Base-by-base conservation (phyloP, 2,797 vertebrate genomes). In the Enteromius unitaeniatus region DNA sequence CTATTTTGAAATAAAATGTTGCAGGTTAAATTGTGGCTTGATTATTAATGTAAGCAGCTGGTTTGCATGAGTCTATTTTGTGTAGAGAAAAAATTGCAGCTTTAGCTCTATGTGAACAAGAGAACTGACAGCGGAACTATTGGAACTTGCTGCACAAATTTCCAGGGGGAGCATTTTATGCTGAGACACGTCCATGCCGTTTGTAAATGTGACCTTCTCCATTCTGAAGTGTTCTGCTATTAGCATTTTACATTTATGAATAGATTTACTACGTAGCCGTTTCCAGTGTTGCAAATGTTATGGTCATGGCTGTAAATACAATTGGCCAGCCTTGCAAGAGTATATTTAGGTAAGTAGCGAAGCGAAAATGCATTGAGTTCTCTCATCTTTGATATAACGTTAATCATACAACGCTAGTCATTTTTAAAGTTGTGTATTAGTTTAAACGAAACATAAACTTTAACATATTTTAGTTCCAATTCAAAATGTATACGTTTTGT, bases 311-410 rank as follows among this genome's bases (percentile, higher is more conserved):
- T 81, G 49, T 89, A 28, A 55, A 60, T 58, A 89, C 73, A 75
- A 40, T 88, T 4, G 83, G 74, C 17, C 28, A 67, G 3, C 45
- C 53, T 1, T 79, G 60, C 2, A 62, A 58, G 7, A 9, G 86
- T n/a, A 1, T 91, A 1, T 86, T 84, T 42, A 67, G 92, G 93
- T 94, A 89, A 92, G 86, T 60, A 40, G 47, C 9, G 17, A 67
- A 83, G 6, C 21, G 8, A 9, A 11, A n/a, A 11, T 19, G 7
- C 1, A 1, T 23, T 78, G 21, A n/a, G 19, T 51, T 78, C 42
- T 14, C n/a, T 10, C 9, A 13, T 60, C 13, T 26, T 26, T 77
- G 37, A 21, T 42, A 4, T 7, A 42, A 1, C 19, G 73, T 42
- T 42, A 42, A 42, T n/a, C n/a, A n/a, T n/a, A n/a, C n/a, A n/a